Percentiles rank a stretch among this genome's conserved stretches.
Evolutionary conservation across 2,888 invertebrate genomes (phyloP).

Genomic region (Hoplodrina blanda): DNA sequence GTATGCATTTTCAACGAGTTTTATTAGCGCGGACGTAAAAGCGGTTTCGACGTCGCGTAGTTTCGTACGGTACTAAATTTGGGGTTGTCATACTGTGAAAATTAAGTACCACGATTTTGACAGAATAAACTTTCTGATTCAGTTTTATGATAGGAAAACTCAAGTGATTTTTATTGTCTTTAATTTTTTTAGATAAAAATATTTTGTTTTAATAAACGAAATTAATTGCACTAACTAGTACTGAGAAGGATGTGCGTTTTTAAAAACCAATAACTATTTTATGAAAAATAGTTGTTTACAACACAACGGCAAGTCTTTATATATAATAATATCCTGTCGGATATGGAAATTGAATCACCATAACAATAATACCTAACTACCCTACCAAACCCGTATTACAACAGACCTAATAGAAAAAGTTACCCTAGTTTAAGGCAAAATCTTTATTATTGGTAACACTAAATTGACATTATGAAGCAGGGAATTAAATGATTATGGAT

Average conservation of each 20-base stretch:
- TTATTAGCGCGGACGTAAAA: slow-evolving; percentile 86
- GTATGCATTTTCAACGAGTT: slow-evolving; percentile 90
- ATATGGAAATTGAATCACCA: too few species aligned
- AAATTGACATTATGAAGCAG: slow-evolving; percentile 69
- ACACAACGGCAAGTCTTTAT: not conserved
- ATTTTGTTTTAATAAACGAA: not conserved
- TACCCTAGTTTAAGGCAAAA: slow-evolving; percentile 14
- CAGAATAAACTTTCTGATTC: not conserved
- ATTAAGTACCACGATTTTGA: slow-evolving; percentile 25
- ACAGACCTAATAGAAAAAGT: not conserved
- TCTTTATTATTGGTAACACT: slow-evolving; percentile 49
- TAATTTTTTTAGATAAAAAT: not conserved
- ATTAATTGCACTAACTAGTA: not conserved
- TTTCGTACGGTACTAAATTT: slow-evolving; percentile 89
- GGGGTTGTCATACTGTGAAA: slow-evolving; percentile 73
- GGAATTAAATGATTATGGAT: slow-evolving; percentile 32
- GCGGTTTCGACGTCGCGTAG: slow-evolving; percentile 86
- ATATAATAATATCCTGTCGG: too few species aligned
- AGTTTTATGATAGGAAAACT: too few species aligned
- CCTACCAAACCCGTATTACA: not conserved
- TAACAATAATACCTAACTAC: too few species aligned
- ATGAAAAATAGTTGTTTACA: not conserved
- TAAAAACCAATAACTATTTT: too few species aligned
- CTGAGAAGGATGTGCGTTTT: not conserved
- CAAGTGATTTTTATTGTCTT: not conserved